Base-by-base conservation (phyloP, 2,797 vertebrate species). In the Lepidocolaptes lacrymiger region DNA sequence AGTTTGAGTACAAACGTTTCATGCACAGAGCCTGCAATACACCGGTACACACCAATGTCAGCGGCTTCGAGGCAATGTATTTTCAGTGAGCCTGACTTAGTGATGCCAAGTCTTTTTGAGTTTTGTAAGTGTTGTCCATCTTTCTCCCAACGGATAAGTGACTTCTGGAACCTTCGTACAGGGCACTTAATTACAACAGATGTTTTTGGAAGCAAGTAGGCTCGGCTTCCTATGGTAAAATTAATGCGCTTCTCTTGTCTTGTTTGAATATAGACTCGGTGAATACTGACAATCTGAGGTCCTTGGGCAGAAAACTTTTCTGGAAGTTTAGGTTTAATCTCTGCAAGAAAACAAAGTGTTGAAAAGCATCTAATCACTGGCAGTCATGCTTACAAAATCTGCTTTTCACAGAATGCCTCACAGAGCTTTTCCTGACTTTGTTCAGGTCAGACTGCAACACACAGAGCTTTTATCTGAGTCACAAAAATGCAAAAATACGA, bases 141-240 rank as follows among this genome's bases (percentile, higher is more conserved):
- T 79, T 99, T 99, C 95, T 98, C 98, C 99, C 99, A 99, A 14
- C 32, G 98, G 90, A 99, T 98, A 52, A 97, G 98, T 10, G 97
- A 95, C 83, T 98, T 99, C 76, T 98, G 98, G 96, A 99, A 99
- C 58, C 97, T 95, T 28, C 98, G 94, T 56, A 99, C 98, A 0
- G 99, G 99, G 81, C 99, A 99, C 82, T 98, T 99, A 90, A 99
- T 98, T 6, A 99, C 97, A 78, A 99, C 97, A 0, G 99, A 99
- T 6, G 99, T 99, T 95, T 98, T 98, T 34, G 99, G 99, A 37
- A 99, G 97, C 17, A 99, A 94, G 91, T 99, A 99, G 54, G 99
- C 99, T 16, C 98, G 97, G 82, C 98, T 98, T 2, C 99, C 99
- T 0, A 99, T n/a, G 1, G 98, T 99, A 91, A 99, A 98, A 95